These are phyloP conservation scores for Drosophila villosipedis DNA, from an alignment of 2,888 invertebrate genomes.

Conservation along the genomic window DNA sequence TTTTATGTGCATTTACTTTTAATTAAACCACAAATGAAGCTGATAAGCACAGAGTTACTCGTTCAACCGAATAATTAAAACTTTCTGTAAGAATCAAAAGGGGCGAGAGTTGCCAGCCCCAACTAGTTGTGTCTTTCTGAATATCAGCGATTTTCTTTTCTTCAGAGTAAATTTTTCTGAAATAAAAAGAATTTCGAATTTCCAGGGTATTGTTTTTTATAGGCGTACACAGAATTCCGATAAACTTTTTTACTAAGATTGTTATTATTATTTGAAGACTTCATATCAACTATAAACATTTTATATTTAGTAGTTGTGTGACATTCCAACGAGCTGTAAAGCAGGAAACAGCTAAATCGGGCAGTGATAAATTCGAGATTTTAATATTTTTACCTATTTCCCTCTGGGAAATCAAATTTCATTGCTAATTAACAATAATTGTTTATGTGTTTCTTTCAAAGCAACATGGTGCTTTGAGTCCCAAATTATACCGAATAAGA, in stretches of 20 bases:
- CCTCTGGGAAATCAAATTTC: neutral
- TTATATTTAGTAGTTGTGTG: neutral
- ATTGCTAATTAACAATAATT: neutral
- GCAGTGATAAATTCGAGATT: neutral
- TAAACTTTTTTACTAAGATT: neutral
- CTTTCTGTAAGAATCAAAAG: neutral
- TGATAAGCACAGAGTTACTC: too few species aligned
- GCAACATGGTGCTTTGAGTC: too few species aligned
- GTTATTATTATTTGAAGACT: neutral
- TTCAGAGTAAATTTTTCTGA: neutral
- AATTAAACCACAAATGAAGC: slow-evolving; percentile 36
- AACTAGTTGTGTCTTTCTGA: too few species aligned
- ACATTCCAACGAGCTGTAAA: neutral
- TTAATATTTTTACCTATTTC: neutral
- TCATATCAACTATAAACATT: neutral
- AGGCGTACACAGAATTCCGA: neutral
- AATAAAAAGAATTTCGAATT: accelerated
- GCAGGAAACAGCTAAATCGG: neutral
- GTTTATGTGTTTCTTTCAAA: neutral
- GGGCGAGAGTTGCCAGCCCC: neutral
- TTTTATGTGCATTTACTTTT: slow-evolving; percentile 45
- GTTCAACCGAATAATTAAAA: neutral
- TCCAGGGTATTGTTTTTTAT: neutral
- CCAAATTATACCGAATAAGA: too few species aligned
- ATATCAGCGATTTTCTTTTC: neutral